phyloP scores from a whole-genome alignment of 2,888 invertebrate species.

The Cancer borealis region DNA sequence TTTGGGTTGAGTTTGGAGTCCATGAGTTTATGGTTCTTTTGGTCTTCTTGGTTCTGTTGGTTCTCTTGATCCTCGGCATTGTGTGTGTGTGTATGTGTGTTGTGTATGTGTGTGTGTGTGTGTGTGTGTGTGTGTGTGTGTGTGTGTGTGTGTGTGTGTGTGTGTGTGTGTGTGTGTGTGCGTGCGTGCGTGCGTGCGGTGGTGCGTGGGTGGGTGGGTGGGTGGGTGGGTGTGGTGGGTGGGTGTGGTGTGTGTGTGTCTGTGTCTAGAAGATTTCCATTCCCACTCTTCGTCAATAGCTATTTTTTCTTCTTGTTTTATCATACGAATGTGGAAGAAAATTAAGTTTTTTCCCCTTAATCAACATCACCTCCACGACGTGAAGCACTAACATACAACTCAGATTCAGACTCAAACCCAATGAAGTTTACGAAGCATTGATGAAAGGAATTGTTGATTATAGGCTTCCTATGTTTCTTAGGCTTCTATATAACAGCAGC shows the following conservation, averaged over 20 bases:
- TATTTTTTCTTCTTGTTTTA: background rate
- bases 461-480: background rate
- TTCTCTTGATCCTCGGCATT: background rate
- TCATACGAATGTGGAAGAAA: background rate
- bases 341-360: background rate
- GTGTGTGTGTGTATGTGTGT: background rate
- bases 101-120: background rate
- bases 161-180: background rate
- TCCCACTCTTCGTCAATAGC: background rate
- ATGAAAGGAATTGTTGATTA: background rate
- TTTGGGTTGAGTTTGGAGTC: background rate
- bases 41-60: background rate
- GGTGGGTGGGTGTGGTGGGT: no score
- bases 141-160: constrained; percentile 5
- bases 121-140: background rate
- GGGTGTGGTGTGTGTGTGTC: no score
- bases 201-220: no score
- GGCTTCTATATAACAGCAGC: background rate
- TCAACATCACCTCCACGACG: background rate
- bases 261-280: background rate
- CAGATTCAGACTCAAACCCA: background rate
- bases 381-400: background rate
- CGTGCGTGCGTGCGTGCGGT: no score
- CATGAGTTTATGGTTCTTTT: background rate
- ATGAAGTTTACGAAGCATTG: no score